Base-by-base conservation (phyloP, 2,113 vertebrate species). In the Podiceps cristatus region DNA sequence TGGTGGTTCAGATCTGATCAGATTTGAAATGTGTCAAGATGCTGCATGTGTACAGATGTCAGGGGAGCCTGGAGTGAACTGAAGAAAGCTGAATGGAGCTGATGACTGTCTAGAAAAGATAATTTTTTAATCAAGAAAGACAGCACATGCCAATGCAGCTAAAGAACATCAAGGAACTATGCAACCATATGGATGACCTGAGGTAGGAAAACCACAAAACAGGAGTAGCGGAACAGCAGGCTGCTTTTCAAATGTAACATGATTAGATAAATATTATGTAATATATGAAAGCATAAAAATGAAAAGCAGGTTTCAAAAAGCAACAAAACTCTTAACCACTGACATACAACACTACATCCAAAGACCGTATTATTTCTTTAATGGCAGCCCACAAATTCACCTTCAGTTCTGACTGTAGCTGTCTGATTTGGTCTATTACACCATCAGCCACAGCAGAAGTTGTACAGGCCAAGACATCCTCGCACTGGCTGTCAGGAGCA, bases 81-180 rank as follows among this genome's bases (percentile, higher is more conserved):
- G 59, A 44, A 80, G 49, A 93, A 94, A 91, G 82, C 16, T 55
- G 96, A 89, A 79, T 40, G 90, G 74, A 97, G 90, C 15, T 81
- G 86, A 96, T 71, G 84, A 92, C 53, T 50, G 33, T 40, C 66
- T 78, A 91, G 64, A 94, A 96, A 96, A 94, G 45, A 47, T 84
- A 35, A 75, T 59, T 74, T 90, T 86, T 94, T 93, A 86, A 92
- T 86, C 74, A 85, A 86, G 79, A 86, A 93, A 59, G 95, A 91
- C 27, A 90, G 90, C 14, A 68, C 52, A 85, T 4, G 44, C 33
- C 84, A 77, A 44, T 17, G 58, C 53, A 67, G 76, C 88, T 84
- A 91, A 85, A 96, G 71, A 80, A 76, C 66, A 94, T 40, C 44
- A 35, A 80, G 76, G 87, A 94, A 89, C 40, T 84, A 71, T 45